These are phyloP conservation scores for Neodon shergylaensis DNA, from an alignment of 2,113 vertebrate genomes.

Conservation along the genomic window DNA sequence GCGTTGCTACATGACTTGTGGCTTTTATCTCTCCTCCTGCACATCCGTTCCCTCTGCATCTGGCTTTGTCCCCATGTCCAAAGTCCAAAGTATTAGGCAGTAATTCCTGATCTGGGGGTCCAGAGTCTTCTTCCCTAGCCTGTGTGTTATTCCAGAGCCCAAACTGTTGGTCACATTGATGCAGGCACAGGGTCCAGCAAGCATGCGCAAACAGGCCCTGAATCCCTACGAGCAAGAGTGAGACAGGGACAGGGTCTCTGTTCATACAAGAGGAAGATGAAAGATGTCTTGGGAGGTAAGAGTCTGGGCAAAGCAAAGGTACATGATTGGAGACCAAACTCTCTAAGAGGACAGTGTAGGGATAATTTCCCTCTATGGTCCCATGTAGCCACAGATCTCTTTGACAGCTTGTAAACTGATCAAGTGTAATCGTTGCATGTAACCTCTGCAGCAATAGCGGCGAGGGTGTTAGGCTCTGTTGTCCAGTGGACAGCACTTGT, in stretches of 20 bases:
- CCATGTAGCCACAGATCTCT: too few species aligned
- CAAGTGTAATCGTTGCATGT: not conserved
- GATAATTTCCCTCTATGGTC: not conserved
- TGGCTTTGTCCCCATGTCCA: fast-evolving
- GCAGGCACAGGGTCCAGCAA: not conserved
- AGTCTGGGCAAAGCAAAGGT: fast-evolving
- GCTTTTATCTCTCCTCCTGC: too few species aligned
- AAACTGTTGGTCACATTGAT: fast-evolving
- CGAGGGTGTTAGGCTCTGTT: not conserved
- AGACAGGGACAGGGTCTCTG: fast-evolving
- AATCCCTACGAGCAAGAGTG: too few species aligned
- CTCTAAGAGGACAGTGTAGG: not conserved
- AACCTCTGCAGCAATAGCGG: not conserved
- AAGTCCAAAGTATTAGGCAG: not conserved
- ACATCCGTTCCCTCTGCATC: too few species aligned
- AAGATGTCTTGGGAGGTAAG: not conserved
- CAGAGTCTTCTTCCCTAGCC: fast-evolving
- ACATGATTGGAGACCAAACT: not conserved
- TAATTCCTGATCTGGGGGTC: fast-evolving
- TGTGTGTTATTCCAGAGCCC: not conserved
- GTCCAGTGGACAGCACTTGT: not conserved
- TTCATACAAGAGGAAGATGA: fast-evolving
- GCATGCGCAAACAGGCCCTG: not conserved
- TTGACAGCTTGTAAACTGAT: not conserved
- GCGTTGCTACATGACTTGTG: too few species aligned